Base-by-base conservation (phyloP, 1,140 invertebrate genomes). In the Asbolus verrucosus region DNA sequence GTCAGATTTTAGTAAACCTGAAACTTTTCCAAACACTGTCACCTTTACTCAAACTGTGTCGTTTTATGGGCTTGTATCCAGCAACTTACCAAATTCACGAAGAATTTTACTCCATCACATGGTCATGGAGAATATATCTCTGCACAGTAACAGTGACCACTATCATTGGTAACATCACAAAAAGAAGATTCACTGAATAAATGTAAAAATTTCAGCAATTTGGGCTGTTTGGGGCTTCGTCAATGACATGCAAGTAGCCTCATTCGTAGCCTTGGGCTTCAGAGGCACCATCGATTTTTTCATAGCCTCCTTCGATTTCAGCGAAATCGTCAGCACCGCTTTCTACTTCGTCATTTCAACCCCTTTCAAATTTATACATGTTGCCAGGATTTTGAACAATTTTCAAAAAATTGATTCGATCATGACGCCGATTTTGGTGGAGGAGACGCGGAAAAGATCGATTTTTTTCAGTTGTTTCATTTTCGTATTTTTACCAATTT, bases 241-340 rank as follows among this genome's bases (percentile, higher is more conserved):
- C 33, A 11, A 36, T 5, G 33, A 36, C 46, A 54, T 54, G 46
- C 3, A n/a, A 54, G 21, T 14, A 13, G 46, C 46, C 11, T 54
- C 46, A 3, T 54, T 54, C n/a, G 9, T 21, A 14, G 14, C 19
- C 5, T 27, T 54, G 21, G 46, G 46, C 6, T 54, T 54, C 11
- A 24, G 21, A 30, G 46, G 46, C 21, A 27, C 46, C 18, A 16
- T 21, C 0, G 46, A 54, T 27, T 54, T 54, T 14, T 19, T 14
- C 19, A 67, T 74, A 8, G 30, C 69, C 0, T 24, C 18, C 19
- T 72, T 62, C 19, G 73, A 74, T 62, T 33, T 74, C 6, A 39
- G 65, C 9, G 39, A 69, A 13, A 61, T 74, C 8, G 67, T 74
- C 15, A 6, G 65, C 1, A 69, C 67, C 1, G 73, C 54, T 13